A percentile compares a stretch with the other conserved stretches of the same genome.
phyloP scores from a whole-genome alignment of 2,888 invertebrate species.

The Chrysina gloriosa region DNA sequence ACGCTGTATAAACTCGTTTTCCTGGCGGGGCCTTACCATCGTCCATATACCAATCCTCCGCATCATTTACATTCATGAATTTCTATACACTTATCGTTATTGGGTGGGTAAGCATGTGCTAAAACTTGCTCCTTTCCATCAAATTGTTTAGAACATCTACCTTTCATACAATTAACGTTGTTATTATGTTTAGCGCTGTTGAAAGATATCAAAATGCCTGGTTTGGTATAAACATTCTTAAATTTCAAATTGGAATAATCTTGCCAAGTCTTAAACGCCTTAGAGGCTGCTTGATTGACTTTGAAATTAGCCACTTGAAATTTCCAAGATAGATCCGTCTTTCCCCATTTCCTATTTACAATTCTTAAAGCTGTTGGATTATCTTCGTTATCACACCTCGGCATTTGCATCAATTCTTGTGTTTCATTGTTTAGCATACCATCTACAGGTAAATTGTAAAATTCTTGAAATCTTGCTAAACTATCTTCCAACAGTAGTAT shows the following conservation, averaged over 20 bases:
- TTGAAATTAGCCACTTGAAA: not conserved
- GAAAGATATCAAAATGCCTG: not conserved
- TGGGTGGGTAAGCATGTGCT: not conserved
- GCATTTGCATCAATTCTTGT: not conserved
- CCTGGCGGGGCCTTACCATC: not conserved
- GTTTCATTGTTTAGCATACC: not conserved
- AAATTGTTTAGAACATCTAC: not conserved
- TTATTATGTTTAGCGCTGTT: not conserved
- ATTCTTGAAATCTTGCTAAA: constrained; percentile 4
- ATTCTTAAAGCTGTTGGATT: not conserved
- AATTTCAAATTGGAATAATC: not conserved
- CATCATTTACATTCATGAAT: too few relatives aligned
- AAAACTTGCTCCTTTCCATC: not conserved
- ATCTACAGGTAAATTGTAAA: constrained; percentile 1
- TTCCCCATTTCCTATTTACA: not conserved
- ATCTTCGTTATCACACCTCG: not conserved
- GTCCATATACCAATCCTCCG: too few relatives aligned
- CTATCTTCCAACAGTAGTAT: constrained; percentile 18
- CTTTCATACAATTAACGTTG: not conserved
- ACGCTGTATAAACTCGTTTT: not conserved
- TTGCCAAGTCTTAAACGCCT: not conserved
- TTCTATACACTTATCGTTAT: not conserved
- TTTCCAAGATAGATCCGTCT: too few relatives aligned
- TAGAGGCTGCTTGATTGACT: not conserved
- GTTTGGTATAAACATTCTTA: not conserved